phyloP scores from a whole-genome alignment of 1,140 invertebrate species.

The Drosophila aff. region DNA sequence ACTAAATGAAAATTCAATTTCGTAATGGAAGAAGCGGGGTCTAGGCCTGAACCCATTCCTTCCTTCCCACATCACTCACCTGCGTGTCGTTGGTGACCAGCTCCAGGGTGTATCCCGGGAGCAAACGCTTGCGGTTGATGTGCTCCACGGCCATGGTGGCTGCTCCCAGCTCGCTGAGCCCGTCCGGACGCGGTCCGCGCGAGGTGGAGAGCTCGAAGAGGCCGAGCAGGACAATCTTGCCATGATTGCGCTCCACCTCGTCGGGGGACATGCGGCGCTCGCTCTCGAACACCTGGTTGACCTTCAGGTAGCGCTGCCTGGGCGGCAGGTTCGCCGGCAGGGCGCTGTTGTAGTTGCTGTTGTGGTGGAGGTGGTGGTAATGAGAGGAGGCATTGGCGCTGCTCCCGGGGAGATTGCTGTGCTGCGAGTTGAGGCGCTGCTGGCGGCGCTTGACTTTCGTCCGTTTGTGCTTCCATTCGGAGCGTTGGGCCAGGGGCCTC shows the following conservation, averaged over 20 bases:
- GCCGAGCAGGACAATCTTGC: constrained; percentile 88
- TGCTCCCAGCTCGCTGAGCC: constrained; percentile 90
- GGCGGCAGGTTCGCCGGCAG: constrained; percentile 21
- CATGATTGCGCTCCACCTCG: constrained; percentile 73
- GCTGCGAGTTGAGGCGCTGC: constrained; percentile 65
- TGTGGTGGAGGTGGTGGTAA: constrained; percentile 9
- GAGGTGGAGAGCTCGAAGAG: constrained; percentile 91
- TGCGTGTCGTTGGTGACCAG: constrained; percentile 93
- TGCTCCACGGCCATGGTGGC: constrained; percentile 90
- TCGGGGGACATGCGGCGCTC: constrained; percentile 74
- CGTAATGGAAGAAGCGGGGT: constrained; percentile 46
- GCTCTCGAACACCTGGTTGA: constrained; percentile 80
- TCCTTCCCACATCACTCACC: constrained; percentile 86
- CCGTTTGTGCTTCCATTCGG: constrained; percentile 63
- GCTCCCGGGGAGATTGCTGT: constrained; percentile 68
- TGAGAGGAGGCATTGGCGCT: constrained; percentile 40
- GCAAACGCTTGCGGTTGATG: constrained; percentile 89
- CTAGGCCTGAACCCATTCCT: not conserved
- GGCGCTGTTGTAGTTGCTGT: constrained; percentile 1
- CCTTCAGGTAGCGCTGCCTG: constrained; percentile 74
- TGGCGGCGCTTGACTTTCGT: constrained; percentile 77
- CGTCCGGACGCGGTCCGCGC: constrained; percentile 88
- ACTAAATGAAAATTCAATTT: constrained; percentile 81
- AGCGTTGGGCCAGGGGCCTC: constrained; percentile 8
- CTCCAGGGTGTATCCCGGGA: constrained; percentile 90